A percentile compares a stretch with the other conserved stretches of the same genome.
phyloP scores from a whole-genome alignment of 1,140 invertebrate species.

The Panagrolaimus sp. region DNA sequence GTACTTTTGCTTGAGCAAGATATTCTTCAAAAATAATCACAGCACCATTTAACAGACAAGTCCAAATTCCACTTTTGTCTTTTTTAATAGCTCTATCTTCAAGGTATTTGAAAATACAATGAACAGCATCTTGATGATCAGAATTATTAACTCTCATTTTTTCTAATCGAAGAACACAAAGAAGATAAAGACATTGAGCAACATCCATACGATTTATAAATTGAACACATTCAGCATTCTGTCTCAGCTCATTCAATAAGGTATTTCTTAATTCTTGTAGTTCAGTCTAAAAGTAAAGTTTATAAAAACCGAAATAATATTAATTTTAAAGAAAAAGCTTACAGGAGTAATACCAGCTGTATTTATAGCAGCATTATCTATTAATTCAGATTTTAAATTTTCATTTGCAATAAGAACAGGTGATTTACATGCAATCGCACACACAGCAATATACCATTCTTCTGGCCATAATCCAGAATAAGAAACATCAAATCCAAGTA shows the following conservation, averaged over 20 bases:
- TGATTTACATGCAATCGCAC: conserved; percentile 91
- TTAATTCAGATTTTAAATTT: conserved; percentile 78
- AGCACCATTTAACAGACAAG: conserved; percentile 70
- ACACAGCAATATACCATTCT: conserved; percentile 92
- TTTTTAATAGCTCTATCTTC: conserved; percentile 88
- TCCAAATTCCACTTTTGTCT: conserved; percentile 94
- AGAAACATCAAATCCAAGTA: conserved; percentile 89
- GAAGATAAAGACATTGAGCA: conserved; percentile 86
- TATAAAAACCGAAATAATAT: too few relatives aligned
- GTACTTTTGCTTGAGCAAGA: conserved; percentile 29
- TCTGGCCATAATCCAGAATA: conserved; percentile 83
- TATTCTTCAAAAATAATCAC: conserved; percentile 59
- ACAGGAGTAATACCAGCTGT: conserved; percentile 66
- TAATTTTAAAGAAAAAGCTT: too few relatives aligned
- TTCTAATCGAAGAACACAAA: conserved; percentile 80
- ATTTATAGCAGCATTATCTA: conserved; percentile 87
- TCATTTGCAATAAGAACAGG: conserved; percentile 77
- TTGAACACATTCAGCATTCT: conserved; percentile 74
- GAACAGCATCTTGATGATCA: conserved; percentile 28
- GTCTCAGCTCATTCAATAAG: conserved; percentile 74
- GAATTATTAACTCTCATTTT: conserved; percentile 58
- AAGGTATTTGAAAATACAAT: conserved; percentile 60
- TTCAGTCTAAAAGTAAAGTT: conserved; percentile 66
- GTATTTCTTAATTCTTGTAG: conserved; percentile 79
- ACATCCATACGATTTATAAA: conserved; percentile 85